A percentile compares a stretch with the other conserved stretches of the same genome.
Conservation (phyloP, 2,797 vertebrate genomes). For the Chelon labrosus region DNA sequence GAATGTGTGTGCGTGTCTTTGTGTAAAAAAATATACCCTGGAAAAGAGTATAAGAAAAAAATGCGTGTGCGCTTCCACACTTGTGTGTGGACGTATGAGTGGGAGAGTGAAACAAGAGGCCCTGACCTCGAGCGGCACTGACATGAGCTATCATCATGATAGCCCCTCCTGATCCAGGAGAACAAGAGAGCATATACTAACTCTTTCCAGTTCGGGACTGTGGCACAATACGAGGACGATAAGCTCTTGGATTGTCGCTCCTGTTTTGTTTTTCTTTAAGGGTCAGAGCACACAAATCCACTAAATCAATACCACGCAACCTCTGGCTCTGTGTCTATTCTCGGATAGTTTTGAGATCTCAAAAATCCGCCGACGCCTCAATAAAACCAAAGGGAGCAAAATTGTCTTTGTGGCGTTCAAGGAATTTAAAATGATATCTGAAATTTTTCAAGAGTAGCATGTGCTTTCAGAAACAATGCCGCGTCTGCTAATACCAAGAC, state of each 20-base stretch:
- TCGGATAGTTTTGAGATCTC: constrained; percentile 14
- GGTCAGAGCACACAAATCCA: neutral
- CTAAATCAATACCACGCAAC: neutral
- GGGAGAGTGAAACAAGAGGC: constrained; percentile 84
- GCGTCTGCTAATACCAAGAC: neutral
- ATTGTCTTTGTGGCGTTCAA: constrained; percentile 3
- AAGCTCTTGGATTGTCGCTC: neutral
- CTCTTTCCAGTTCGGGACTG: constrained; percentile 46
- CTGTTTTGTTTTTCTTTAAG: neutral
- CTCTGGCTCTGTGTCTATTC: neutral
- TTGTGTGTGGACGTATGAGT: constrained; percentile 61
- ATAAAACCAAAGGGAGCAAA: neutral
- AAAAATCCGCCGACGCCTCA: neutral
- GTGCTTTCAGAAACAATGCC: constrained; percentile 14
- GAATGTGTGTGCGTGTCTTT: constrained; percentile 36
- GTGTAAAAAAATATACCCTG: constrained; percentile 73
- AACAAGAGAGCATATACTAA: constrained; percentile 58
- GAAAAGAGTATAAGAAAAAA: constrained; percentile 52
- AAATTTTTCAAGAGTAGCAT: constrained; percentile 21
- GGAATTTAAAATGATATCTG: neutral
- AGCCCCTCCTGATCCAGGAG: constrained; percentile 62
- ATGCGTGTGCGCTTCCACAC: constrained; percentile 26
- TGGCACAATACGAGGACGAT: constrained; percentile 37
- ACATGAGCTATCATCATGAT: constrained; percentile 80
- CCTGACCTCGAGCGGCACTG: constrained; percentile 81